Evolutionary conservation across 2,113 vertebrate species (phyloP), one percentile per base, ranked within the genome.

Genomic region (Oxygymnocypris stewartii): DNA sequence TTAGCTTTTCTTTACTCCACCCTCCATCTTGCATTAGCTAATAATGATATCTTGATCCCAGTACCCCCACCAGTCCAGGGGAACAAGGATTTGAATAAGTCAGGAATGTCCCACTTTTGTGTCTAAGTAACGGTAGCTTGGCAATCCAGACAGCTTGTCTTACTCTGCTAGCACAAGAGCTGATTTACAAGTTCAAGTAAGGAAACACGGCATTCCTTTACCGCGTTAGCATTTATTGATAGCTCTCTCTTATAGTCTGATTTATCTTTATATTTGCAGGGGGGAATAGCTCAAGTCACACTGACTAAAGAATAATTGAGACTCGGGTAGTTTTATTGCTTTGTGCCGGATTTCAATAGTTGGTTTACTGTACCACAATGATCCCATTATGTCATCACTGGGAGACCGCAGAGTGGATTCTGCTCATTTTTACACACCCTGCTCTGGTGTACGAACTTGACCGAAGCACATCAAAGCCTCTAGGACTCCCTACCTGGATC

Each of bases 311-410:
- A 87, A 89, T 78, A 82, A 87, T 74, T 85, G 82, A 86, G 76
- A 86, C 77, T 84, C 49, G 5, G 81, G 35, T 57, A 20, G 49
- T 87, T 87, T 89, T 87, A 87, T 85, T 85, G 85, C 87, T 85
- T 81, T 49, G 82, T 81, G 76, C 77, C 16, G 59, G 78, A 82
- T 82, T 87, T 77, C 79, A 89, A 77, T 77, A 77, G 71, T 25
- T 31, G 74, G 78, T 87, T 89, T 89, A 89, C 77, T 89, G 86
- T 86, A 89, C 86, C 79, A n/a, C 88, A 82, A 42, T 82, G 83
- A 87, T 78, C 79, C 78, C 77, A 74, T 87, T 85, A 89, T 89
- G 88, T 89, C 88, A 89, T 87, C 83, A 49, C 85, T 47, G 40
- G 81, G 82, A 71, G 86, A 89, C 83, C 86, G 25, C 86, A 74